phyloP scores from a whole-genome alignment of 2,113 vertebrate genomes.

The Bostrychus sinensis region DNA sequence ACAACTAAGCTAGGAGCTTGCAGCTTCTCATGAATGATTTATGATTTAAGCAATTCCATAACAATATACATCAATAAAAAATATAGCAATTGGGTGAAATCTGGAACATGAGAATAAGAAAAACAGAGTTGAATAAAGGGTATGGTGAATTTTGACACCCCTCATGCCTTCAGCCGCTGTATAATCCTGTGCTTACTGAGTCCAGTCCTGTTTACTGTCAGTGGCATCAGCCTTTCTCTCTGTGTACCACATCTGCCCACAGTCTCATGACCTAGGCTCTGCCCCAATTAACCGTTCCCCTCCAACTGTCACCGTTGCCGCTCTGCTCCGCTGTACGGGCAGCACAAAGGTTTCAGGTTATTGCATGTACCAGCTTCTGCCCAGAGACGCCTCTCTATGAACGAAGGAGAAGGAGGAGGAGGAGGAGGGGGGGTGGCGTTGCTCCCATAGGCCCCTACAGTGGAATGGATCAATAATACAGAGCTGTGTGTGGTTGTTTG shows the following conservation, averaged over 20 bases:
- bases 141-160: too few species aligned
- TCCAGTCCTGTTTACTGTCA: background rate
- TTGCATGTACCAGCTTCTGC: constrained; percentile 55
- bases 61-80: too few species aligned
- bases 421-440: constrained; percentile 10
- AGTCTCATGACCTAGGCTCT: constrained; percentile 31
- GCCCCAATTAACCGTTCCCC: constrained; percentile 52
- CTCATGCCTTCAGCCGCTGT: constrained; percentile 15
- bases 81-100: too few species aligned
- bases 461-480: constrained; percentile 60
- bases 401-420: background rate
- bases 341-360: constrained; percentile 41
- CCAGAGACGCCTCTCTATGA: background rate
- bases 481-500: constrained; percentile 60
- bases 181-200: constrained; percentile 35
- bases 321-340: constrained; percentile 16
- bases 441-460: constrained; percentile 44
- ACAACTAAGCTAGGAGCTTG: too few species aligned
- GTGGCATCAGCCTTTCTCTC: constrained; percentile 2
- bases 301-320: constrained; percentile 47
- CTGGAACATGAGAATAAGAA: too few species aligned
- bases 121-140: too few species aligned
- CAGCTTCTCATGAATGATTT: too few species aligned
- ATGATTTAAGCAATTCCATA: too few species aligned
- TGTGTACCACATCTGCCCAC: constrained; percentile 23